phyloP scores from a whole-genome alignment of 2,888 invertebrate species.

The Geophilus truncorum region DNA sequence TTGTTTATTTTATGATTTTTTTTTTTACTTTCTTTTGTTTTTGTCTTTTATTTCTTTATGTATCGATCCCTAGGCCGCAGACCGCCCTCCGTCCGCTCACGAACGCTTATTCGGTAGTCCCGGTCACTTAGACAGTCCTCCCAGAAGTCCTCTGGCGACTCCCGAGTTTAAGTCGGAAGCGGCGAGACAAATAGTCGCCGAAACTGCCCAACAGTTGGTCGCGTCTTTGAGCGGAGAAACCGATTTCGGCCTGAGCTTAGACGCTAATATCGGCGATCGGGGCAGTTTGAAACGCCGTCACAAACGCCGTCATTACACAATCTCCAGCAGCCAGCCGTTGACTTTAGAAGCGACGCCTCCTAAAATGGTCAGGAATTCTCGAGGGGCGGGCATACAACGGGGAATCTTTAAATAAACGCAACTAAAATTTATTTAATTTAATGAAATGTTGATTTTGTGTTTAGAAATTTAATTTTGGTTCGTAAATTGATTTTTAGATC shows the following conservation, averaged over 20 bases:
- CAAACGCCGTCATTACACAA: constrained; percentile 79
- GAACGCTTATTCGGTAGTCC: constrained; percentile 52
- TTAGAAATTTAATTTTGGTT: not conserved
- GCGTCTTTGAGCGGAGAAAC: not conserved
- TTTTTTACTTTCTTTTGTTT: constrained; percentile 32
- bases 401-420: no score
- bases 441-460: not conserved
- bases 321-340: constrained; percentile 57
- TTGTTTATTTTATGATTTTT: constrained; percentile 32
- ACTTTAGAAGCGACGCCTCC: constrained; percentile 39
- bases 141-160: constrained; percentile 56
- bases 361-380: constrained; percentile 28
- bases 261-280: constrained; percentile 37
- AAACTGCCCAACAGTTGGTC: constrained; percentile 34
- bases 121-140: constrained; percentile 45
- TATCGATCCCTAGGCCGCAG: constrained; percentile 30
- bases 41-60: not conserved
- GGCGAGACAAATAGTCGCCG: constrained; percentile 71
- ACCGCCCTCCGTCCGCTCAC: constrained; percentile 43
- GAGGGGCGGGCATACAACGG: not conserved
- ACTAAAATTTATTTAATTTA: no score
- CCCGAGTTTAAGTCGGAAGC: constrained; percentile 82
- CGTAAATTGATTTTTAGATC: constrained; percentile 34
- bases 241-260: not conserved
- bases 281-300: constrained; percentile 56